These are phyloP conservation scores for Chaetodon trifasciatus DNA, from an alignment of 2,797 vertebrate genomes.

Conservation along the genomic window DNA sequence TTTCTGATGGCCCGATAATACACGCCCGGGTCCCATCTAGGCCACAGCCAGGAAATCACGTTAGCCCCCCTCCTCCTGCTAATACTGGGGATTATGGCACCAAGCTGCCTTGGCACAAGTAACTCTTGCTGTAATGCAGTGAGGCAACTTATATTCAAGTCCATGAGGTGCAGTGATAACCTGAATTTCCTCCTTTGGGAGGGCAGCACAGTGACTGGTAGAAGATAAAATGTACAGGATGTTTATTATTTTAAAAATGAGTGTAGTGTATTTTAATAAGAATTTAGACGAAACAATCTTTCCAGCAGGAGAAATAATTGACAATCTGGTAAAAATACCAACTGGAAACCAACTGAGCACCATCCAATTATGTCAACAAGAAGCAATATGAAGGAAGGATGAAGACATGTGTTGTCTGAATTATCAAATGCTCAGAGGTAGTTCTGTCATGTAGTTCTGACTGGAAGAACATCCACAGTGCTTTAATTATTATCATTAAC, in stretches of 20 bases:
- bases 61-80: constrained; percentile 55
- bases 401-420: neutral
- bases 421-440: neutral
- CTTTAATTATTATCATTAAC: neutral
- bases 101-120: constrained; percentile 51
- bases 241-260: neutral
- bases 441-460: neutral
- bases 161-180: constrained; percentile 39
- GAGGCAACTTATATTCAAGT: constrained; percentile 41
- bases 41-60: constrained; percentile 73
- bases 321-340: neutral
- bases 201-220: constrained; percentile 1
- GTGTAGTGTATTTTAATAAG: neutral
- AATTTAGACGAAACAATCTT: constrained; percentile 3
- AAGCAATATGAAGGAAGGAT: neutral
- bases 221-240: constrained; percentile 24
- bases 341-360: neutral
- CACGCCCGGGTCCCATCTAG: constrained; percentile 55
- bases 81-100: constrained; percentile 62
- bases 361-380: neutral
- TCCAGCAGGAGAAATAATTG: neutral
- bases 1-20: constrained; percentile 76
- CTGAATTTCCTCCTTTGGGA: constrained; percentile 25
- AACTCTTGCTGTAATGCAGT: constrained; percentile 38
- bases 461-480: neutral